Evolutionary conservation across 2,888 invertebrate species (phyloP).

Genomic region (Drosophila stalkeri): DNA sequence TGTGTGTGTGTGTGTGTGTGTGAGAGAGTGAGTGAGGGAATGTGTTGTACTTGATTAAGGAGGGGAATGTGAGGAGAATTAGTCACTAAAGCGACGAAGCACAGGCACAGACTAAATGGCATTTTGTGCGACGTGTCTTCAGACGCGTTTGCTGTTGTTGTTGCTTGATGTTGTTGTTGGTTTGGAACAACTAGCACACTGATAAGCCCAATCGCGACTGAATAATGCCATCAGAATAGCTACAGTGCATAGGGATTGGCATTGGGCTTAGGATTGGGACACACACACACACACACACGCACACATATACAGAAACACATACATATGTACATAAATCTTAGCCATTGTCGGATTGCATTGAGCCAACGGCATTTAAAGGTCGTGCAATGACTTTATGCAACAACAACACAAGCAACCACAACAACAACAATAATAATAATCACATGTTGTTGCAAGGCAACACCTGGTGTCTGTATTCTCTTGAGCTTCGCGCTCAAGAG

Average conservation of each 20-base stretch:
- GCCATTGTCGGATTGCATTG: constrained; percentile 48
- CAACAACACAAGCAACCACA: constrained; percentile 33
- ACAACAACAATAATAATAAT: constrained; percentile 28
- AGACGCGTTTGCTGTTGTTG: constrained; percentile 18
- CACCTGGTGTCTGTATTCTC: constrained; percentile 26
- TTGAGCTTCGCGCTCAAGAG: constrained; percentile 15
- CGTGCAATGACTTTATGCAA: constrained; percentile 65
- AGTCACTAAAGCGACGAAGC: constrained; percentile 39
- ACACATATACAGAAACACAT: not conserved
- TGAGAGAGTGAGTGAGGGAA: not conserved
- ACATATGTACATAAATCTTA: constrained; percentile 15
- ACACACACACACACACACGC: not conserved
- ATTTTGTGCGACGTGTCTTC: constrained; percentile 44
- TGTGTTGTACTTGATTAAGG: not conserved
- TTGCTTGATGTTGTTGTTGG: constrained; percentile 15
- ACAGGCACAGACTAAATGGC: constrained; percentile 65
- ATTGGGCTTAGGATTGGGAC: constrained; percentile 2
- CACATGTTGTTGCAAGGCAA: constrained; percentile 37
- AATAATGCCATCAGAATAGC: constrained; percentile 28
- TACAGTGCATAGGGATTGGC: constrained; percentile 14
- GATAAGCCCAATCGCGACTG: constrained; percentile 42
- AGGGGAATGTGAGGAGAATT: not conserved
- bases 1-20: not conserved
- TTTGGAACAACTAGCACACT: constrained; percentile 24
- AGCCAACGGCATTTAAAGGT: constrained; percentile 67